Base-by-base conservation (phyloP, 2,113 vertebrate genomes). In the Patagioenas fasciata region DNA sequence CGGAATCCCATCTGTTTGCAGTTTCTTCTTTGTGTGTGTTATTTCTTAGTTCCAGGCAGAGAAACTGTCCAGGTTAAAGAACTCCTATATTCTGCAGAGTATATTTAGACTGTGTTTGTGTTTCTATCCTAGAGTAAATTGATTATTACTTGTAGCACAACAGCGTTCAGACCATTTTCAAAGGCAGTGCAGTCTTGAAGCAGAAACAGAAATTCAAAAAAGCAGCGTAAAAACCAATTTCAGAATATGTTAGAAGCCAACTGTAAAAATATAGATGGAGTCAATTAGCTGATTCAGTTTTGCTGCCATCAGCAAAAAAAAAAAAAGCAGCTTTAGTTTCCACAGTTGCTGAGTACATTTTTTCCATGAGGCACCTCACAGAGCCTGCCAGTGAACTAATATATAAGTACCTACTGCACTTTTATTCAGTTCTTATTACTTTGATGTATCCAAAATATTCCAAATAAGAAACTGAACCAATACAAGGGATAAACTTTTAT, bases 231-330 rank as follows among this genome's bases (percentile, higher is more conserved):
- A 85, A 91, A 53, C 19, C 90, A 93, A 86, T 75, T 85, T 95
- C 29, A 47, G 69, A 94, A 90, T 96, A 91, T 92, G 51, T 81
- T 94, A 93, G 88, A 97, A 96, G 93, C 75, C 90, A 97, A 92
- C 78, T 95, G 88, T 97, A 96, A 96, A 97, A 95, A 95, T 96
- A 93, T 87, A 96, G 65, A 89, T 48, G 26, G 89, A 97, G 75
- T 93, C 82, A 95, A 96, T 97, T 96, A 97, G 83, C 83, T 80
- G 67, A 86, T 82, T 92, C 83, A 94, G 57, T 97, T 96, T 95
- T 96, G 83, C 91, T 93, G 75, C 71, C 60, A 51, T 80, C 96
- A 97, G 94, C 70, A 95, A 97, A 94, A 89, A 88, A 94, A 40
- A 78, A 34, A 26, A 73, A 40, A 65, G 32, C 19, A 88, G 70